Conservation (phyloP, 2,888 invertebrate genomes). For the Cancer borealis region DNA sequence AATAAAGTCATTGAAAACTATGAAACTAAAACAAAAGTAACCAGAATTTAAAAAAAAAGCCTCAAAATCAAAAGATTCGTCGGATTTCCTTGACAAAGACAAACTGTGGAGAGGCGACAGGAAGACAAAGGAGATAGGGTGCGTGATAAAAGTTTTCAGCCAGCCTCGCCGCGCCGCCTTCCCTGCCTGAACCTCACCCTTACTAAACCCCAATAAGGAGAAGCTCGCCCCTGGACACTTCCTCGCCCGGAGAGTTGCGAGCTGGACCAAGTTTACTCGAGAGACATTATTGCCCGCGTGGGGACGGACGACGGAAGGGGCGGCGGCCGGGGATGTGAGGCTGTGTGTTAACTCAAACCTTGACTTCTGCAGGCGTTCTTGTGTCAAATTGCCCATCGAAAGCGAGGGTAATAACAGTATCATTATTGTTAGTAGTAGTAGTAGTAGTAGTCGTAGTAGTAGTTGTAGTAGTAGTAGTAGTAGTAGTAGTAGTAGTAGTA, state of each 20-base stretch:
- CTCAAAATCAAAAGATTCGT: not conserved
- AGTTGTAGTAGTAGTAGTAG: not conserved
- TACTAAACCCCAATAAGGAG: constrained; percentile 16
- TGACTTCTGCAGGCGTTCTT: not conserved
- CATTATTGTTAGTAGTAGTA: not conserved
- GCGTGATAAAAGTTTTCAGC: constrained; percentile 20
- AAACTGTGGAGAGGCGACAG: not conserved
- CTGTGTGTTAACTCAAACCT: not conserved
- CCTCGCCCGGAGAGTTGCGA: constrained; percentile 35
- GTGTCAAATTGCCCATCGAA: not conserved
- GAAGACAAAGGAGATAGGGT: not conserved
- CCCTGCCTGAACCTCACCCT: not conserved
- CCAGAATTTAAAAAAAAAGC: not conserved
- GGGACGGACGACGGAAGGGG: not conserved
- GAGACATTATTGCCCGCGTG: constrained; percentile 22
- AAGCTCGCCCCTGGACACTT: constrained; percentile 14
- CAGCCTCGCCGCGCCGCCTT: not conserved
- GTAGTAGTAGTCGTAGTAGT: not conserved
- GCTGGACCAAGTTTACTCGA: constrained; percentile 22
- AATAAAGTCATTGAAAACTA: not conserved
- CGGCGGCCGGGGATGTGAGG: not conserved
- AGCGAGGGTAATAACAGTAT: not conserved
- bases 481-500: not conserved
- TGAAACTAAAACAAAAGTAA: not conserved
- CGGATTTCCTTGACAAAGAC: not conserved